A percentile compares a stretch with the other conserved stretches of the same genome.
phyloP scores from a whole-genome alignment of 1,140 invertebrate genomes.

The Ptiloglossa arizonensis region DNA sequence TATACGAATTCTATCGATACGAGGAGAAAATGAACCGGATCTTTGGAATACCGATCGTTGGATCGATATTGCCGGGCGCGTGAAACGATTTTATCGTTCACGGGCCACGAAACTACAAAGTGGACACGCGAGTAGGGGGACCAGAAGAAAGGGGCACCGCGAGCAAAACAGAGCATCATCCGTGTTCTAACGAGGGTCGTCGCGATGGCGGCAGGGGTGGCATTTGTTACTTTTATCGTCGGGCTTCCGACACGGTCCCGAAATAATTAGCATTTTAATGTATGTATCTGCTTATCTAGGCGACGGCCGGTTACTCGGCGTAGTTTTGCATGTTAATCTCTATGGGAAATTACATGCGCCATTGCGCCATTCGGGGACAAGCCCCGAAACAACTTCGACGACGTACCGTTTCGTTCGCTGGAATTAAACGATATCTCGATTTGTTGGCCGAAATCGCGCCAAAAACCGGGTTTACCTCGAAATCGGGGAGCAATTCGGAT shows the following conservation, averaged over 20 bases:
- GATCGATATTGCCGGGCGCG: neutral
- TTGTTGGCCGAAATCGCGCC: neutral
- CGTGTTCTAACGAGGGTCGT: conserved; percentile 58
- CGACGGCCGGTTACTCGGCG: conserved; percentile 58
- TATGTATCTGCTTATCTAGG: conserved; percentile 72
- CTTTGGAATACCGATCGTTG: neutral
- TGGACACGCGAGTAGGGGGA: neutral
- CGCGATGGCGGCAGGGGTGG: conserved; percentile 40
- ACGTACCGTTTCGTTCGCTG: conserved; percentile 45
- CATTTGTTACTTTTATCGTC: conserved; percentile 73
- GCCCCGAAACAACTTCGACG: conserved; percentile 43
- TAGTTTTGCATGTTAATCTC: conserved; percentile 74
- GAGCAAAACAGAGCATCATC: conserved; percentile 37
- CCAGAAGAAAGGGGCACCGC: neutral
- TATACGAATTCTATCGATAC: too few species aligned
- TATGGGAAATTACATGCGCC: conserved; percentile 67
- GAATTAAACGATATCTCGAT: conserved; percentile 38
- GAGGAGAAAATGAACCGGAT: too few species aligned
- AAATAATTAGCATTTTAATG: conserved; percentile 77
- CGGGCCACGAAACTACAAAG: neutral
- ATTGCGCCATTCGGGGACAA: conserved; percentile 52
- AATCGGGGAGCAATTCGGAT: neutral
- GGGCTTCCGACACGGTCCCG: conserved; percentile 61
- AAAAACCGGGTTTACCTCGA: neutral
- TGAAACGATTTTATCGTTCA: neutral